A percentile compares a stretch with the other conserved stretches of the same genome.
Conservation (phyloP, 2,113 vertebrate genomes). For the human (Homo sapiens) region GRCh38 chr16:75974501-75975000, state of each 20-base stretch:
- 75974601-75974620: background rate
- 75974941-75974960: background rate
- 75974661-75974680: background rate
- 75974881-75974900: background rate
- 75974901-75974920: background rate
- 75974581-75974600: background rate
- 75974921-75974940: background rate
- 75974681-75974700: background rate
- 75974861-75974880: background rate
- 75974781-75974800: background rate
- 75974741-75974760: background rate
- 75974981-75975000: background rate
- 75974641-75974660: background rate
- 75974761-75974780: background rate
- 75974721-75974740: no score
- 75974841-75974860: background rate
- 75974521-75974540: background rate
- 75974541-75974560: background rate
- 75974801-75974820: slow-evolving; percentile 28
- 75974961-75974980: background rate
- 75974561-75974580: background rate
- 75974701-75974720: background rate
- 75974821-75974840: background rate
- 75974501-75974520: background rate
- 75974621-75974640: background rate